Conservation (phyloP, 2,797 vertebrate genomes). For the Bradypodion pumilum region DNA sequence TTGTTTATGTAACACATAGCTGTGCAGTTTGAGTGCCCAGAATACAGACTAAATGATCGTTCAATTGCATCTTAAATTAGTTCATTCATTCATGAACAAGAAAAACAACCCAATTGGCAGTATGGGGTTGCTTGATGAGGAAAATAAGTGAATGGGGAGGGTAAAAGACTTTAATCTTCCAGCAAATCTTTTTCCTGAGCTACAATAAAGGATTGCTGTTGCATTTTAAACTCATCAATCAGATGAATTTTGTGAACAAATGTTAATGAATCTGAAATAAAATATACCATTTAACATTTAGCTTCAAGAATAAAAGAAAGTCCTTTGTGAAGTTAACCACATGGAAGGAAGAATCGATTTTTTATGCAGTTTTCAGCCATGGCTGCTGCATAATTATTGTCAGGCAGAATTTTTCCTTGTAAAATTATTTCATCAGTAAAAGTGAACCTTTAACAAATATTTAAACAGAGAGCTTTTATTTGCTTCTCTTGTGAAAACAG, state of each 20-base stretch:
- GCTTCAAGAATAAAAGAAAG: slow-evolving; percentile 47
- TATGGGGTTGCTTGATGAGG: slow-evolving; percentile 26
- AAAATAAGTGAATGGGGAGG: slow-evolving; percentile 38
- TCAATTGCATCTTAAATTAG: slow-evolving; percentile 48
- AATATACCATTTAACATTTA: slow-evolving; percentile 1
- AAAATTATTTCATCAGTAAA: slow-evolving; percentile 37
- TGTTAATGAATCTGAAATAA: slow-evolving; percentile 29
- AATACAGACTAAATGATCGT: slow-evolving; percentile 34
- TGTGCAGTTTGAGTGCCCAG: slow-evolving; percentile 22
- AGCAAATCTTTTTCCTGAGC: slow-evolving; percentile 9
- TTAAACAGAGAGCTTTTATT: not conserved
- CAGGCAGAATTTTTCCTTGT: not conserved
- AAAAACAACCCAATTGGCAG: slow-evolving; percentile 40
- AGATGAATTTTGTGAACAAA: slow-evolving; percentile 34
- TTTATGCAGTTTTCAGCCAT: slow-evolving; percentile 38
- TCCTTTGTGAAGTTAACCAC: slow-evolving; percentile 7
- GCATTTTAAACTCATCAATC: slow-evolving; percentile 34
- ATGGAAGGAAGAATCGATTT: not conserved
- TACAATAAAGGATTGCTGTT: slow-evolving; percentile 8
- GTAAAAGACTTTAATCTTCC: slow-evolving; percentile 16
- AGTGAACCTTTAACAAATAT: not conserved
- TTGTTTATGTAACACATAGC: not conserved
- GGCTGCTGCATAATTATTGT: slow-evolving; percentile 1
- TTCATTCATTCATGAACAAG: slow-evolving; percentile 25
- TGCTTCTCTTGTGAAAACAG: not conserved